Conservation (phyloP, 2,113 vertebrate species). For the Malaclemys terrapin region DNA sequence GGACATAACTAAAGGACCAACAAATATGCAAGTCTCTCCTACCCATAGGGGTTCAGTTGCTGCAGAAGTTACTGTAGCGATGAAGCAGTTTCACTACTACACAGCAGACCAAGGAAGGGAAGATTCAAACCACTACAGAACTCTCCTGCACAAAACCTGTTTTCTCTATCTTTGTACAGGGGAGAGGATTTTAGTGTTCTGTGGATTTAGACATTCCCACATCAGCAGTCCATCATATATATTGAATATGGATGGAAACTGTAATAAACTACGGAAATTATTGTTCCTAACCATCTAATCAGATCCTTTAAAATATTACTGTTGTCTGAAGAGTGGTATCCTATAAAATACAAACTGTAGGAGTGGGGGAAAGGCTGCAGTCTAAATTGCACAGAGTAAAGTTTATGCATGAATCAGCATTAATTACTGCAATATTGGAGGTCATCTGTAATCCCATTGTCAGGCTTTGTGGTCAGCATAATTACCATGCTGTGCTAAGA, state of each 20-base stretch:
- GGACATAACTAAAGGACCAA: not conserved
- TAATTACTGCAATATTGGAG: conserved; percentile 27
- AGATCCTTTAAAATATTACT: not conserved
- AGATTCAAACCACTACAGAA: not conserved
- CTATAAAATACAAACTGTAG: not conserved
- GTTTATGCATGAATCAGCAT: not conserved
- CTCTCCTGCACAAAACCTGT: not conserved
- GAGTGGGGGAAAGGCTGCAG: not conserved
- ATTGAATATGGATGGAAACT: rapidly evolving
- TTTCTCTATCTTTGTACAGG: rapidly evolving
- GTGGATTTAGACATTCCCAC: not conserved
- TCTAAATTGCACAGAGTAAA: not conserved
- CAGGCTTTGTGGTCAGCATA: conserved; percentile 10
- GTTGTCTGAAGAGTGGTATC: not conserved
- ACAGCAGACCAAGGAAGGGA: not conserved
- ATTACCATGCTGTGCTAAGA: conserved; percentile 12
- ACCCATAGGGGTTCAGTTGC: not conserved
- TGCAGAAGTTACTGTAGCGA: not conserved
- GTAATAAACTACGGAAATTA: not conserved
- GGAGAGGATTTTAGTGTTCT: not conserved
- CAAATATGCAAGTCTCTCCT: not conserved
- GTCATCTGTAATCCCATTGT: conserved; percentile 27
- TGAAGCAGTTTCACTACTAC: not conserved
- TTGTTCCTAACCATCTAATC: rapidly evolving
- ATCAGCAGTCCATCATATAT: not conserved